Base-by-base conservation (phyloP, 2,113 vertebrate genomes). In the Psittacus erithacus region DNA sequence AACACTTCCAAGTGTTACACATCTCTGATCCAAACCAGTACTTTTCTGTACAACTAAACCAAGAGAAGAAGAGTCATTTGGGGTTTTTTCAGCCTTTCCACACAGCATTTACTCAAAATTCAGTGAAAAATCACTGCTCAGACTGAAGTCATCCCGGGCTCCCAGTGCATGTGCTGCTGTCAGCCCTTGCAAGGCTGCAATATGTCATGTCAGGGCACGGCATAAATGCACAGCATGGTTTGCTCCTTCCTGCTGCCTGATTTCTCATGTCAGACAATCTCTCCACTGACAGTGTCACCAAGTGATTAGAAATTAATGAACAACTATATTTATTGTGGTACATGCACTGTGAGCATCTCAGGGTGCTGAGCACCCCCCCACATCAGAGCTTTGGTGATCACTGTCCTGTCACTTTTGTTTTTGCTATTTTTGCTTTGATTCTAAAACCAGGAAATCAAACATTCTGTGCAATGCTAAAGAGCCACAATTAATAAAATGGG, bases 291-390 rank as follows among this genome's bases (percentile, higher is more conserved):
- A 67, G 50, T 3, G 46, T 31, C 73, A 55, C 52, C 1, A 31
- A 92, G 84, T 7, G 69, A 80, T 87, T 43, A 88, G 91, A 35
- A 92, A 94, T 80, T 60, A 73, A 88, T 73, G 67, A 84, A 44
- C n/a, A 64, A n/a, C 49, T 33, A 31, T 63, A 92, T 86, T 92
- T 81, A 81, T 74, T 7, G 59, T 13, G 4, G 69, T 18, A 43
- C 4, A 10, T 52, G 17, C 63, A 11, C 93, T 10, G 55, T 3
- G 86, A 88, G 68, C 86, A 49, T 60, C 91, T 95, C 3, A 2
- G 91, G 75, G 86, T 64, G 93, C 91, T 77, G 18, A 82, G 17
- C 81, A 68, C 31, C 19, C 29, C 46, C 13, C 47, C 2, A 5
- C 14, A 46, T 27, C 69, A 84, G 52, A 93, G 81, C 94, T 69